Percentiles rank a stretch among this genome's conserved stretches.
Evolutionary conservation across 2,113 vertebrate genomes (phyloP).

Genomic region (Esox niger): DNA sequence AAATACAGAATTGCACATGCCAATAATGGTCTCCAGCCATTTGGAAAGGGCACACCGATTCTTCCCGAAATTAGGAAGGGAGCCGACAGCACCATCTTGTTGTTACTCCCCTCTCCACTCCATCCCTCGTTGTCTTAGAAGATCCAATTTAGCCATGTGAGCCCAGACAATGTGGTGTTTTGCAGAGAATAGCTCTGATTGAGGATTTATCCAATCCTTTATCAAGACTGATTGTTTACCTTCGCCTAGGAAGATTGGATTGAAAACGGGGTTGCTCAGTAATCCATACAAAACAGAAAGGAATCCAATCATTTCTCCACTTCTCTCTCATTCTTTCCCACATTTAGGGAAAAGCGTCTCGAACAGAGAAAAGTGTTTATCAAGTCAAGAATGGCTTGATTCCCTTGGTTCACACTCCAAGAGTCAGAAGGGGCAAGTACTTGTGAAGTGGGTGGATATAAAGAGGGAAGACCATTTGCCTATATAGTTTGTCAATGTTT

Average conservation of each 20-base stretch:
- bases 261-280: slow-evolving; percentile 53
- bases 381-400: slow-evolving; percentile 39
- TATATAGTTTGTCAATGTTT: too few relatives aligned
- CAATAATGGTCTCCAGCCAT: background rate
- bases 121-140: slow-evolving; percentile 38
- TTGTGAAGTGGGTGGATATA: background rate
- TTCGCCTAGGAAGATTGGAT: slow-evolving; percentile 66
- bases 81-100: too few relatives aligned
- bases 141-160: slow-evolving; percentile 65
- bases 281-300: slow-evolving; percentile 56
- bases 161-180: slow-evolving; percentile 67
- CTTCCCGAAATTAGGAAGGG: background rate
- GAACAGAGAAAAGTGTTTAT: slow-evolving; percentile 30
- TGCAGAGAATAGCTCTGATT: slow-evolving; percentile 68
- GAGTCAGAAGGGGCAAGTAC: background rate
- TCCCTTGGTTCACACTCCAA: slow-evolving; percentile 31
- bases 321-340: slow-evolving; percentile 16
- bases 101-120: slow-evolving; percentile 1
- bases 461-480: too few relatives aligned
- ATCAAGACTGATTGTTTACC: slow-evolving; percentile 76
- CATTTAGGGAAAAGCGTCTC: slow-evolving; percentile 13
- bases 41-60: background rate
- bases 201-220: slow-evolving; percentile 74
- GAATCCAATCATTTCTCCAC: slow-evolving; percentile 57
- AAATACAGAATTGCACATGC: background rate